Conservation (phyloP, 2,797 vertebrate species). For the Pelodytes ibericus region DNA sequence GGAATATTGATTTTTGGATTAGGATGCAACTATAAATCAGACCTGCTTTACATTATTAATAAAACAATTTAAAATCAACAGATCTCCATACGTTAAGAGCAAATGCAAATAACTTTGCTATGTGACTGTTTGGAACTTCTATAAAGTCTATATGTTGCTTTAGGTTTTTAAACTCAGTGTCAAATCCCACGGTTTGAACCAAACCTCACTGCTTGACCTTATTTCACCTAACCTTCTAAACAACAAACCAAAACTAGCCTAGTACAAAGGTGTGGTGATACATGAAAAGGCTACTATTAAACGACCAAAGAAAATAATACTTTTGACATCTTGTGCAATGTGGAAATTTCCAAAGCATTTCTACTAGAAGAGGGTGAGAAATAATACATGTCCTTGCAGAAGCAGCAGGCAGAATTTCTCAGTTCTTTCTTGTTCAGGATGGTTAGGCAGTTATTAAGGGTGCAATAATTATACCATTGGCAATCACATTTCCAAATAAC, state of each 20-base stretch:
- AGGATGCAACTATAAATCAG: no score
- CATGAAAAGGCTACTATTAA: no score
- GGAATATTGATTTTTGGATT: no score
- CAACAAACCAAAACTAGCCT: slow-evolving; percentile 15
- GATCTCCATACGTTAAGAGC: no score
- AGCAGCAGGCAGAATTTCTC: background rate
- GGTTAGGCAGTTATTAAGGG: background rate
- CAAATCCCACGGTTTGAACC: background rate
- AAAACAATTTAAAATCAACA: no score
- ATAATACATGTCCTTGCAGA: background rate
- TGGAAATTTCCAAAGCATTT: slow-evolving; percentile 18
- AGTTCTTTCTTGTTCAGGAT: background rate
- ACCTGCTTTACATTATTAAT: no score
- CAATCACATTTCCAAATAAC: slow-evolving; percentile 1
- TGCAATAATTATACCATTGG: slow-evolving; percentile 8
- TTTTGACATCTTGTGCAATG: slow-evolving; percentile 9
- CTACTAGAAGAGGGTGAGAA: background rate
- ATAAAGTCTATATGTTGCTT: background rate
- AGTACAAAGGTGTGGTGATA: slow-evolving; percentile 25
- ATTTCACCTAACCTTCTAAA: background rate
- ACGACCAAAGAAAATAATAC: background rate
- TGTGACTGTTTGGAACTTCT: background rate
- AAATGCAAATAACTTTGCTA: no score
- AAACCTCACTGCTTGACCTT: slow-evolving; percentile 1
- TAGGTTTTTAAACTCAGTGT: background rate